These are phyloP conservation scores for Phycodurus eques DNA, from an alignment of 2,113 vertebrate species.

Conservation along the genomic window DNA sequence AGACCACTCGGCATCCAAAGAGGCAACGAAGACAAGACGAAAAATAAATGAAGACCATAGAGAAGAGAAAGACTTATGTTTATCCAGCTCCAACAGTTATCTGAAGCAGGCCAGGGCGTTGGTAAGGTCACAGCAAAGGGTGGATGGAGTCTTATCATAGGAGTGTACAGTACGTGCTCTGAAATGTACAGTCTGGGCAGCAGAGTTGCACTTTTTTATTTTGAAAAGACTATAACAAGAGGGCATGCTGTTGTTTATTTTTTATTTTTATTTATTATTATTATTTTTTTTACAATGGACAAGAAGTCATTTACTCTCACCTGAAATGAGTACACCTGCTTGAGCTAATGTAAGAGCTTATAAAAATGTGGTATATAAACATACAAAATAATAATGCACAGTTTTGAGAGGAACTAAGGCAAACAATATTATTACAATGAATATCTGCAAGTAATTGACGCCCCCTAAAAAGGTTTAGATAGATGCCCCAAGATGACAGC, in stretches of 20 bases:
- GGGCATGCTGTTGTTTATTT: background rate
- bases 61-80: constrained; percentile 65
- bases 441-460: too few species aligned
- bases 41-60: constrained; percentile 24
- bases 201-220: constrained; percentile 4
- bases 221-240: background rate
- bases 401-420: too few species aligned
- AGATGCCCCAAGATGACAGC: too few species aligned
- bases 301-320: background rate
- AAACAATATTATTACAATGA: too few species aligned
- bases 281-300: background rate
- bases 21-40: constrained; percentile 10
- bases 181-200: background rate
- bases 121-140: constrained; percentile 63
- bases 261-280: too few species aligned
- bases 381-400: too few species aligned
- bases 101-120: constrained; percentile 73
- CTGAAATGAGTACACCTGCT: background rate
- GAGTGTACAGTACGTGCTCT: background rate
- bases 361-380: too few species aligned
- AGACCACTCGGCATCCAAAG: constrained; percentile 2
- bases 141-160: constrained; percentile 4
- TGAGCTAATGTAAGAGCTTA: too few species aligned
- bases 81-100: constrained; percentile 59
- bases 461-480: too few species aligned